Base-by-base conservation (phyloP, 2,888 invertebrate species). In the Nyleta sp. region DNA sequence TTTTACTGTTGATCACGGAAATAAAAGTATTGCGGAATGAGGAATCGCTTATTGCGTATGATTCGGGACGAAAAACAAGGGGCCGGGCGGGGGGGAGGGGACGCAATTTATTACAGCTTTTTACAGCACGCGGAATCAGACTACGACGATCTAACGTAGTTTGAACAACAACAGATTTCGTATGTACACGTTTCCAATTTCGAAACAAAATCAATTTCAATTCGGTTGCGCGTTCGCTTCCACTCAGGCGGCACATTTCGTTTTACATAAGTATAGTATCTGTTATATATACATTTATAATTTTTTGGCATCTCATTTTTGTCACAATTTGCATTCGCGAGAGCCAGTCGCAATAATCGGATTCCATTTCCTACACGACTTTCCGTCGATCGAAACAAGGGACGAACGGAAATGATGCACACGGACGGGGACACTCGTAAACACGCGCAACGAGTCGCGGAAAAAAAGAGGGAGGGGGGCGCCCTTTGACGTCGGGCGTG, bases 281-380 rank as follows among this genome's bases (percentile, higher is more conserved):
- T 35, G 52, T 68, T 33, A 31, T 70, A 57, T 70, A 76, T 52
- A 70, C 50, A 67, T 46, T 52, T 28, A 50, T 68, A 75, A 68
- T 76, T 70, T 44, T 42, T 70, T 62, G 62, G 64, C 64, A 68
- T 50, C 55, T 62, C 50, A 68, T 75, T 55, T 74, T 20, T 52
- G 52, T 60, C 40, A 28, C 48, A 50, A 46, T 52, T 52, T 52
- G 18, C 22, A 38, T 68, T 55, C 33, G 46, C 20, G 44, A 57
- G 48, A 65, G n/a, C n/a, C 24, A 57, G 62, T 52, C 33, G 44
- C 22, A 11, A 50, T 65, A 73, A 73, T 59, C 35, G 52, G 17
- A 60, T 67, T 67, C 38, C 20, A 67, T 74, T 67, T 67, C 44
- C 73, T 40, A 31, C 17, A 42, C 40, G 55, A 40, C 33, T 53